phyloP scores from a whole-genome alignment of 2,888 invertebrate genomes.

The Cephus pygmeus region DNA sequence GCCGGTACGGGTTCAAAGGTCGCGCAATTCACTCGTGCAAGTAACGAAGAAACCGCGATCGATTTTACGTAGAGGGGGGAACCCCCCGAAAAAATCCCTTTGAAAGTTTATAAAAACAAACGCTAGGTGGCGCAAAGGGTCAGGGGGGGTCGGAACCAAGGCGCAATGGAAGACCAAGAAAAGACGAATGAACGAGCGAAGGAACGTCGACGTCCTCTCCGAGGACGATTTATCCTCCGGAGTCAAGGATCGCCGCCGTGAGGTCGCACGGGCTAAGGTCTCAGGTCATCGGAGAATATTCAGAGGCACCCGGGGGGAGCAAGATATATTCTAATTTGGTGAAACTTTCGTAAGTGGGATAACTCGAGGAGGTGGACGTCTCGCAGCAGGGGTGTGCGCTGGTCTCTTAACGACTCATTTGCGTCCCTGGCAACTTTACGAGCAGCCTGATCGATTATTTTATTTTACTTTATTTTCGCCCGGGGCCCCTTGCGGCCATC shows the following conservation, averaged over 20 bases:
- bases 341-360: slow-evolving; percentile 43
- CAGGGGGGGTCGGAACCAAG: no score
- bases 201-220: neutral
- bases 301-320: slow-evolving; percentile 10
- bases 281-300: slow-evolving; percentile 8
- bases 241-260: neutral
- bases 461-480: slow-evolving; percentile 49
- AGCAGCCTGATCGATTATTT: slow-evolving; percentile 57
- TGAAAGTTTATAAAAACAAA: neutral
- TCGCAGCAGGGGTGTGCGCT: slow-evolving; percentile 47
- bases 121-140: neutral
- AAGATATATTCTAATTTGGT: slow-evolving; percentile 44
- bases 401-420: slow-evolving; percentile 59
- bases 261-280: neutral
- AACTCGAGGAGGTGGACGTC: slow-evolving; percentile 29
- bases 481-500: slow-evolving; percentile 23
- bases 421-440: slow-evolving; percentile 52
- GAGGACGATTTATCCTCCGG: neutral
- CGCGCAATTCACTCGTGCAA: slow-evolving; percentile 48
- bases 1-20: slow-evolving; percentile 47
- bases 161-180: neutral
- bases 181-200: neutral
- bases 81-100: slow-evolving; percentile 29
- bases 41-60: slow-evolving; percentile 21
- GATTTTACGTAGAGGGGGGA: slow-evolving; percentile 30